A percentile compares a stretch with the other conserved stretches of the same genome.
Conservation (phyloP, 2,888 invertebrate genomes). For the Drosophila affinis region DNA sequence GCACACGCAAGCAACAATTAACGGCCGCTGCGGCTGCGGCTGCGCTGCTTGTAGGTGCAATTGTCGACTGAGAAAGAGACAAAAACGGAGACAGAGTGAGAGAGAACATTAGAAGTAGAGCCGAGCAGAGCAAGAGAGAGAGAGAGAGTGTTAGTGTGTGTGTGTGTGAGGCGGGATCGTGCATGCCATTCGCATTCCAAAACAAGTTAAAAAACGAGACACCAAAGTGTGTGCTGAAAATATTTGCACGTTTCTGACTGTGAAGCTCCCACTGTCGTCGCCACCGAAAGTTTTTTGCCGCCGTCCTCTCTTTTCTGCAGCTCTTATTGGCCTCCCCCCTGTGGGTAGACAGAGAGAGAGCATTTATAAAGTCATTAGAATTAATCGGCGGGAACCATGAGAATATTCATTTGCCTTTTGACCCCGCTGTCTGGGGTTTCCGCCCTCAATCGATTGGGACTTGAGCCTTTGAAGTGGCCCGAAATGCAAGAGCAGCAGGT, state of each 20-base stretch:
- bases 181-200: constrained; percentile 63
- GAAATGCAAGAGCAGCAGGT: neutral
- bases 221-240: constrained; percentile 53
- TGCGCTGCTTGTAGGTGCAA: constrained; percentile 9
- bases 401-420: constrained; percentile 19
- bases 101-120: constrained; percentile 5
- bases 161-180: constrained; percentile 10
- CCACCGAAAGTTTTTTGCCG: constrained; percentile 34
- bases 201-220: constrained; percentile 38
- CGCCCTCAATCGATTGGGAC: neutral
- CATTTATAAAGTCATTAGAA: constrained; percentile 51
- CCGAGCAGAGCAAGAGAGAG: neutral
- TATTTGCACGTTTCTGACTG: constrained; percentile 72
- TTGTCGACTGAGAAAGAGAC: constrained; percentile 8
- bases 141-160: neutral
- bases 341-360: neutral
- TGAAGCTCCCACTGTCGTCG: constrained; percentile 34
- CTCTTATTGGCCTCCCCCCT: constrained; percentile 8
- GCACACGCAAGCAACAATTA: constrained; percentile 23
- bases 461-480: neutral
- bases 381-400: constrained; percentile 12
- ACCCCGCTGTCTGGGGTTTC: constrained; percentile 42
- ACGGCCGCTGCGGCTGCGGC: neutral
- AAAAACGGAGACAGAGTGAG: neutral
- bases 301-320: constrained; percentile 3